Conservation (phyloP, 2,888 invertebrate genomes). For the Lordiphosa fenestrarum region DNA sequence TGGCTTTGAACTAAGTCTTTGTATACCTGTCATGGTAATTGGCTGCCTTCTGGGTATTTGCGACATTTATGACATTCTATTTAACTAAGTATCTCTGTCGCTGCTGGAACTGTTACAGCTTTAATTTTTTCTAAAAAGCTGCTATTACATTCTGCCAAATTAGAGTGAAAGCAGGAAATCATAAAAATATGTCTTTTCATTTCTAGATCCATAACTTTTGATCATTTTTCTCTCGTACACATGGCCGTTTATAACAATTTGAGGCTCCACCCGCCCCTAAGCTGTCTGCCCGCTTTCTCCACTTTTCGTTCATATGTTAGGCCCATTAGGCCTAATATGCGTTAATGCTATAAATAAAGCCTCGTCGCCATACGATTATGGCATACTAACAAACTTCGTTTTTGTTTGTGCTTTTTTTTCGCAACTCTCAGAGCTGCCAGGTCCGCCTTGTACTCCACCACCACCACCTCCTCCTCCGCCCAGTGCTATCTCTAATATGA, state of each 20-base stretch:
- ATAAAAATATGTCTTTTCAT: background rate
- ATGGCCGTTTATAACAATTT: conserved; percentile 56
- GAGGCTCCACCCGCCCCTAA: background rate
- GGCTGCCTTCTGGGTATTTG: conserved; percentile 5
- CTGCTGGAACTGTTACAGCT: too few species aligned
- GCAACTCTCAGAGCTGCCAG: conserved; percentile 13
- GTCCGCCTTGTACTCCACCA: background rate
- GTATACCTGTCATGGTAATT: too few species aligned
- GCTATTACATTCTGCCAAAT: too few species aligned
- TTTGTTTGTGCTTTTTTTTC: conserved; percentile 23
- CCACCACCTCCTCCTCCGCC: conserved; percentile 1
- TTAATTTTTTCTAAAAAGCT: too few species aligned
- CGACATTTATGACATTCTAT: conserved; percentile 1
- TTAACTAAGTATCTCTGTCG: too few species aligned
- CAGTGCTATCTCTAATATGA: conserved; percentile 33
- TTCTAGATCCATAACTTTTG: conserved; percentile 34
- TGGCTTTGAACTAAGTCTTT: background rate
- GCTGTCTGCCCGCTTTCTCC: background rate
- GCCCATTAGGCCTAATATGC: conserved; percentile 70
- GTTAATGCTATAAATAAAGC: conserved; percentile 71
- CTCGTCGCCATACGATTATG: conserved; percentile 64
- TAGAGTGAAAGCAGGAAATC: too few species aligned
- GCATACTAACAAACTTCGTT: conserved; percentile 66
- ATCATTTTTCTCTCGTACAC: conserved; percentile 31
- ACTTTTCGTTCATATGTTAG: conserved; percentile 46